These are phyloP conservation scores for Myotis pilosus DNA, from an alignment of 2,797 vertebrate species.

Conservation along the genomic window DNA sequence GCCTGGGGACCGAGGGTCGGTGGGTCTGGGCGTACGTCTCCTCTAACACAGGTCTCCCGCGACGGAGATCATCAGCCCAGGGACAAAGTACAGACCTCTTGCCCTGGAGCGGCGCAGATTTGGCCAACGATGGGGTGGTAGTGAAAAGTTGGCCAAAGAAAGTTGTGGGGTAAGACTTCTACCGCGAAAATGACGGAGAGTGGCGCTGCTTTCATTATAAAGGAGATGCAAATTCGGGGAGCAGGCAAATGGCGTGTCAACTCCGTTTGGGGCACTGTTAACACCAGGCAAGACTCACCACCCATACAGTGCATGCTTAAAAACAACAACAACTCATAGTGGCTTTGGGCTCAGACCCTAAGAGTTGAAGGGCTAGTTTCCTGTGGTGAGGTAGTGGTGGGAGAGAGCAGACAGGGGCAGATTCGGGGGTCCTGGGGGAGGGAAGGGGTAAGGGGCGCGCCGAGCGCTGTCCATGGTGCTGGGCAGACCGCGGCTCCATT, in stretches of 20 bases:
- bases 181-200: not conserved
- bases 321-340: not conserved
- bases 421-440: slow-evolving; percentile 55
- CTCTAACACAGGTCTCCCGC: not conserved
- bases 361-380: slow-evolving; percentile 8
- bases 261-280: not conserved
- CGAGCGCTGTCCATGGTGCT: slow-evolving; percentile 97
- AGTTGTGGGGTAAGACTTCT: slow-evolving; percentile 18
- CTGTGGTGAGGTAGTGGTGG: not conserved
- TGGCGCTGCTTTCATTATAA: slow-evolving; percentile 17
- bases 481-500: not conserved
- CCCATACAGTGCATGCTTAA: not conserved
- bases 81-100: not conserved
- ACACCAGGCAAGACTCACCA: not conserved
- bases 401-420: not conserved
- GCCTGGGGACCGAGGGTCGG: slow-evolving; percentile 34
- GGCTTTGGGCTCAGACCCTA: slow-evolving; percentile 11
- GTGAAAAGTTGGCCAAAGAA: slow-evolving; percentile 47
- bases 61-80: not conserved
- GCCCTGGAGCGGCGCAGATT: not conserved
- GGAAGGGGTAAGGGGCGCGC: slow-evolving; percentile 52
- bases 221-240: slow-evolving; percentile 37
- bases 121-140: not conserved
- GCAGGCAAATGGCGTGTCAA: slow-evolving; percentile 11
- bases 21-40: not conserved